phyloP scores from a whole-genome alignment of 2,888 invertebrate species.

The Sussaba pulchella region DNA sequence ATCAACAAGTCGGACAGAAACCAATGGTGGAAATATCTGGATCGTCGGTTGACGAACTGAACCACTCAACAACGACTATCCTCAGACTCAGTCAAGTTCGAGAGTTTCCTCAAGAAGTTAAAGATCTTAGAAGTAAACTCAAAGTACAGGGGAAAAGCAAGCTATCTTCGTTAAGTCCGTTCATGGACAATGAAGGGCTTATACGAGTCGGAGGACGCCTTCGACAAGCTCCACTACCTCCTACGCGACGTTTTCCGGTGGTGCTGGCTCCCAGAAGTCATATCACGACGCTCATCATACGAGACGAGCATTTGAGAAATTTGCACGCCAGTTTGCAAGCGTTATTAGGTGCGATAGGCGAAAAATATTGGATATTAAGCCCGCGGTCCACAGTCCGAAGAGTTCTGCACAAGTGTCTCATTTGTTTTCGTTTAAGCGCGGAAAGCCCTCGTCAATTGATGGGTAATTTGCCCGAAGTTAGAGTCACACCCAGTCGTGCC shows the following conservation, averaged over 20 bases:
- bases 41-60: background rate
- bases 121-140: background rate
- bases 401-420: conserved; percentile 37
- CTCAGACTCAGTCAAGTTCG: conserved; percentile 1
- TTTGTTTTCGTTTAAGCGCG: conserved; percentile 20
- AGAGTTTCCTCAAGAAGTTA: conserved; percentile 1
- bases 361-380: conserved; percentile 34
- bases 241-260: background rate
- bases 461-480: conserved; percentile 45
- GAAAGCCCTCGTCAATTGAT: conserved; percentile 30
- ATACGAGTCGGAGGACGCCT: conserved; percentile 5
- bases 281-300: conserved; percentile 10
- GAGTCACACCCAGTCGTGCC: conserved; percentile 39
- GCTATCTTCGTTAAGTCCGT: background rate
- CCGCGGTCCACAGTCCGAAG: conserved; percentile 29
- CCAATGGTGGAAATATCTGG: background rate
- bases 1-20: background rate
- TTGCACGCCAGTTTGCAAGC: conserved; percentile 31
- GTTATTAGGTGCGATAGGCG: conserved; percentile 1
- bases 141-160: background rate
- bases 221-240: background rate
- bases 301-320: background rate
- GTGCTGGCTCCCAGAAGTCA: background rate
- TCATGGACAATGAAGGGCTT: background rate
- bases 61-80: background rate